Evolutionary conservation across 2,797 vertebrate genomes (phyloP).

Genomic region (Amblyopsis hoosieri): DNA sequence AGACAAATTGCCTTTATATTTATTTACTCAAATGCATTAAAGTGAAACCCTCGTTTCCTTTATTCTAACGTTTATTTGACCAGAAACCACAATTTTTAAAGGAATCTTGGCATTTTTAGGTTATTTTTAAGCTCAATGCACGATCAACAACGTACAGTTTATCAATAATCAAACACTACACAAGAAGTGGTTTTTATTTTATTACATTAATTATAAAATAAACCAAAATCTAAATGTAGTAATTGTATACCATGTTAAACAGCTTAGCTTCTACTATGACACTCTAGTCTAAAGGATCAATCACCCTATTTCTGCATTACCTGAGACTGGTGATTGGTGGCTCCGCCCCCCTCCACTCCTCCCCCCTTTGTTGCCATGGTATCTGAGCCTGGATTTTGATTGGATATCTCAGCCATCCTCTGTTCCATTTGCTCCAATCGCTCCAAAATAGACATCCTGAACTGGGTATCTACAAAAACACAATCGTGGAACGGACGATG

Average conservation of each 20-base stretch:
- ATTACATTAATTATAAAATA: no score
- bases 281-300: constrained; percentile 10
- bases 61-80: no score
- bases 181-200: no score
- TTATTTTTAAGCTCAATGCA: no score
- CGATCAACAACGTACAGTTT: no score
- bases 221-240: no score
- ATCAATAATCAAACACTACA: no score
- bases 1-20: neutral
- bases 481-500: constrained; percentile 22
- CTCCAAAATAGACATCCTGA: constrained; percentile 99
- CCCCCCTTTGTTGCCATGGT: constrained; percentile 76
- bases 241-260: neutral
- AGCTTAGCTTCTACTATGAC: neutral
- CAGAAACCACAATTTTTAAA: no score
- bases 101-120: no score
- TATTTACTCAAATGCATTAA: no score
- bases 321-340: constrained; percentile 80
- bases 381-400: constrained; percentile 85
- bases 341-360: constrained; percentile 78
- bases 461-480: constrained; percentile 89
- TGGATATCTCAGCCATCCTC: constrained; percentile 98
- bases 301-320: constrained; percentile 51
- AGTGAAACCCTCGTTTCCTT: no score
- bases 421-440: constrained; percentile 98